Base-by-base conservation (phyloP, 2,797 vertebrate species). In the Gadopsis bispinosus region DNA sequence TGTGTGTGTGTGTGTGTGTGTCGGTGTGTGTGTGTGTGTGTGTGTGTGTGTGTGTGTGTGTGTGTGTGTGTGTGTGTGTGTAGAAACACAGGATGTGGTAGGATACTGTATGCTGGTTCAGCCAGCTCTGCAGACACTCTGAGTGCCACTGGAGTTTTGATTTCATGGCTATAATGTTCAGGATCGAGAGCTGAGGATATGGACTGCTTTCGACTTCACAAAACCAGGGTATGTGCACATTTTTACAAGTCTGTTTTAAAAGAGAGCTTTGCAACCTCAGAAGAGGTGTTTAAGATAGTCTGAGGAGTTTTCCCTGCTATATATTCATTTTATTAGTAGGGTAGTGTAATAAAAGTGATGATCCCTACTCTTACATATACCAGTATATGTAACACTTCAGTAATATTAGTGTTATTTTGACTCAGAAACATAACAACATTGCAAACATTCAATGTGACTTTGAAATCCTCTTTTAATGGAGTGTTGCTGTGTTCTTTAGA, bases 11-110 rank as follows among this genome's bases (percentile, higher is more conserved):
- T 79, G 80, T 79, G 80, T 73, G 80, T 73, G 82, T n/a, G 43
- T 80, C n/a, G n/a, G n/a, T n/a, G n/a, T n/a, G n/a, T n/a, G n/a
- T n/a, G n/a, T n/a, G n/a, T n/a, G n/a, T n/a, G 63, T 73, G 55
- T 62, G 70, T 69, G 45, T 45, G 69, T 67, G 59, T 22, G 63
- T 50, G 70, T 19, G 82, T n/a, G 43, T 80, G 68, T 77, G 72
- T 83, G 63, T 81, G 60, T 77, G 39, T 73, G 83, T 67, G 72
- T 19, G 61, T 80, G 73, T 79, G 80, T 79, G 80, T 73, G 80
- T 73, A 85, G 80, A 87, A 89, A 92, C 83, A 92, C 93, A 94
- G 93, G 92, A 94, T 94, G 94, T 94, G 94, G 92, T 91, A 89
- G 92, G 84, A 88, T 87, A 91, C 84, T 90, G 87, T 91, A 91